Evolutionary conservation across 2,888 invertebrate species (phyloP), one percentile per base, ranked within the genome.

Genomic region (Polymixis flavicincta): DNA sequence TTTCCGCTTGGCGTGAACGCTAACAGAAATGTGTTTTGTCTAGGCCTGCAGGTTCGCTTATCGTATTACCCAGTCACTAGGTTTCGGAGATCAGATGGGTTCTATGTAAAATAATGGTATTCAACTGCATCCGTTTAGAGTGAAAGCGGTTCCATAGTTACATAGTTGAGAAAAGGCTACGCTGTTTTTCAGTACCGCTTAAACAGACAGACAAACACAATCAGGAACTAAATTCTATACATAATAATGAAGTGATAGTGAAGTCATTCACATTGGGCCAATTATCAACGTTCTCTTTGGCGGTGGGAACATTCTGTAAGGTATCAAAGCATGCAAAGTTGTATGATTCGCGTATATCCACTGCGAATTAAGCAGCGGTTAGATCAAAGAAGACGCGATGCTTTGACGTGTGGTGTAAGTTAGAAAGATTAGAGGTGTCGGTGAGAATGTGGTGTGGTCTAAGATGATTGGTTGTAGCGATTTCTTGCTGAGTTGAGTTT

Each of bases 281-380:
- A 84, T 82, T 83, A 82, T 79, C 28, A 80, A 70, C 75, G 78
- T 78, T 77, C 69, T 78, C 71, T 74, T 86, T 78, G 78, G 54
- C 80, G 77, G 82, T 85, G 82, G 83, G 90, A 89, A 88, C 81
- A 66, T 65, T 68, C 67, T 64, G 74, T 55, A 78, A 83, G 78
- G 70, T 79, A 82, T 85, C 77, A 80, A 85, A 86, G 85, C 89
- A 87, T 89, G 88, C 88, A 89, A 89, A 91, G 86, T 81, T 85
- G 85, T 88, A 88, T 84, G 82, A 83, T 91, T 90, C 79, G 89
- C 88, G 80, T 80, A 81, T 82, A 88, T 82, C 82, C 89, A 88
- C 87, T 87, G 85, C 86, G 83, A 89, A 87, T 89, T 87, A 90
- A 90, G 87, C 85, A 83, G 85, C 88, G 88, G 87, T 68, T 75